Conservation (phyloP, 92 coral and sea anemone genomes). For the Metridium senile region DNA sequence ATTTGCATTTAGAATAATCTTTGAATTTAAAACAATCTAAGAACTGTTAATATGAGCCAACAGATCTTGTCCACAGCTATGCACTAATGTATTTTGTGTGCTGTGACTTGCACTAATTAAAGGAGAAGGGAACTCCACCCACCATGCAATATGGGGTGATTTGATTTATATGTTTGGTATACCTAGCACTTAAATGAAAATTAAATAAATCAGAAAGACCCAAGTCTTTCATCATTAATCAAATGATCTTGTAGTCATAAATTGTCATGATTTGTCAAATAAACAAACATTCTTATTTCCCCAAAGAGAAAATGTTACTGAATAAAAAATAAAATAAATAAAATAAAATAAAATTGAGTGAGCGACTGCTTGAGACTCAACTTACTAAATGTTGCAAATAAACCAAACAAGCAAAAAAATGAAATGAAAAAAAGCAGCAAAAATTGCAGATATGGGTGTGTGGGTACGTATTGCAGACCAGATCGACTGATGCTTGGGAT, state of each 20-base stretch:
- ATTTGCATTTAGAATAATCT: slow-evolving; percentile 3
- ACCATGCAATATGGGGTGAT: neutral
- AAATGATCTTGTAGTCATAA: neutral
- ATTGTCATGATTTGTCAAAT: neutral
- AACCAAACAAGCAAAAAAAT: too few species aligned
- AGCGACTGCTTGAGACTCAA: too few species aligned
- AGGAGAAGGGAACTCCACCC: neutral
- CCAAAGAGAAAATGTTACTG: too few species aligned
- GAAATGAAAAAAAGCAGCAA: too few species aligned
- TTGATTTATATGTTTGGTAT: neutral
- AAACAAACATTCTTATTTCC: neutral
- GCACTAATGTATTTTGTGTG: neutral
- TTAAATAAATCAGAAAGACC: neutral
- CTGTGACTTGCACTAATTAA: neutral
- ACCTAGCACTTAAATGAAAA: neutral
- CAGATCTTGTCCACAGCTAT: neutral
- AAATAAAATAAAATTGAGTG: too few species aligned
- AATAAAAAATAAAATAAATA: too few species aligned
- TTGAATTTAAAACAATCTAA: neutral
- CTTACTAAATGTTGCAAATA: too few species aligned
- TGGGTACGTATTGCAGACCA: too few species aligned
- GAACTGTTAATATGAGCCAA: neutral
- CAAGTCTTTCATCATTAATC: neutral
- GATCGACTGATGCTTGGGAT: too few species aligned
- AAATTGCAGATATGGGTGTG: too few species aligned